A percentile compares a stretch with the other conserved stretches of the same genome.
Conservation (phyloP, 1,140 invertebrate species). For the Pseudomyrmex cubaensis region DNA sequence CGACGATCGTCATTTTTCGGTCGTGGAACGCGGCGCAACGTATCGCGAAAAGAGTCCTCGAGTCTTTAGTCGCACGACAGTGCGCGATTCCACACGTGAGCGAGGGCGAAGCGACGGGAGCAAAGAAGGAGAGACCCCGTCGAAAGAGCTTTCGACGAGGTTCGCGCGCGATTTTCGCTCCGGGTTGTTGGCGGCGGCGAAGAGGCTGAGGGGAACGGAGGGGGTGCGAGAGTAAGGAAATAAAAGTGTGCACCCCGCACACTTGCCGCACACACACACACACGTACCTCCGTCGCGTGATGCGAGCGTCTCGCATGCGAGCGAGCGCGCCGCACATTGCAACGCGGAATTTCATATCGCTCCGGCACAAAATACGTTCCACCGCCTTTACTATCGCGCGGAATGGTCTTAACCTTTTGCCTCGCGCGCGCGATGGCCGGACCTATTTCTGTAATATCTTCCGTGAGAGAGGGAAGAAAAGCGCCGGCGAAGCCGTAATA, state of each 20-base stretch:
- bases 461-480: neutral
- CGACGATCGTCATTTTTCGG: constrained; percentile 51
- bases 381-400: constrained; percentile 46
- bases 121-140: neutral
- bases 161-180: constrained; percentile 31
- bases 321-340: constrained; percentile 9
- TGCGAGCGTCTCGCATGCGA: constrained; percentile 33
- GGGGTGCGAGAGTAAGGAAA: constrained; percentile 18
- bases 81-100: neutral
- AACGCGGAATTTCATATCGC: constrained; percentile 54
- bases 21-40: constrained; percentile 19
- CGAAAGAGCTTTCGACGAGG: constrained; percentile 25
- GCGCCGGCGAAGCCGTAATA: neutral
- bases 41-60: constrained; percentile 43
- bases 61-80: constrained; percentile 45
- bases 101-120: neutral
- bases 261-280: neutral
- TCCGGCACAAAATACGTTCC: constrained; percentile 29
- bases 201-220: no score
- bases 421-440: constrained; percentile 4
- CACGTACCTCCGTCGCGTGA: constrained; percentile 36
- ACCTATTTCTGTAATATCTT: constrained; percentile 43
- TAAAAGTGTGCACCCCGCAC: constrained; percentile 31
- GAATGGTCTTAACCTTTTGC: constrained; percentile 47
- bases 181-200: neutral